Base-by-base conservation (phyloP, 2,888 invertebrate species). In the Drepana falcataria region DNA sequence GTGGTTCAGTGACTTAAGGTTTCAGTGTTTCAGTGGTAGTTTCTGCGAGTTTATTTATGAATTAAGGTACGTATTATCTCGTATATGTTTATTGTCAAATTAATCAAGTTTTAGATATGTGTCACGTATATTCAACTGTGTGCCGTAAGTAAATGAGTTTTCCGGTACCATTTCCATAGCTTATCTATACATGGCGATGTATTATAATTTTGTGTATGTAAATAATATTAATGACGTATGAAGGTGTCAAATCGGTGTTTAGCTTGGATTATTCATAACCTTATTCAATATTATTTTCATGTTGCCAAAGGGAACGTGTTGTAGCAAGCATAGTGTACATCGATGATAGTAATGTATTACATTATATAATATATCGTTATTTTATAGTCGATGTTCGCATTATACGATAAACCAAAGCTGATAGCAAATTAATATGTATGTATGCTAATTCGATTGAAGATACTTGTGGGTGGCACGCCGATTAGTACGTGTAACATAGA, bases 141-240 rank as follows among this genome's bases (percentile, higher is more conserved):
- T 48, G 44, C 6, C 44, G 44, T 9, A 9, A 44, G 9, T 9
- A 6, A 9, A 9, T 44, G 9, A 9, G 9, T 71, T 74, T 77
- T 73, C 67, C 66, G 65, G 57, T 63, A 59, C 59, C 55, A 57
- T 71, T 73, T 69, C 53, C 59, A 62, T 60, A 53, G 51, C 60
- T 53, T 57, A 44, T 6, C 63, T 69, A 76, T 72, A 74, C 75
- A 75, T 73, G 71, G 69, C 62, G 64, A 69, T 83, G 78, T 81
- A 79, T 80, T 81, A 48, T 60, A 59, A 63, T 62, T 56, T 68
- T 66, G 63, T 57, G 59, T 68, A 71, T 73, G 71, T 65, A 69
- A 68, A 75, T 71, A 66, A 70, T 57, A 63, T 69, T 64, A 60
- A 44, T 80, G 78, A 80, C 76, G 78, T 65, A 75, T 69, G 66